These are phyloP conservation scores for Dasyornis broadbenti DNA, from an alignment of 2,113 vertebrate genomes.

Conservation along the genomic window DNA sequence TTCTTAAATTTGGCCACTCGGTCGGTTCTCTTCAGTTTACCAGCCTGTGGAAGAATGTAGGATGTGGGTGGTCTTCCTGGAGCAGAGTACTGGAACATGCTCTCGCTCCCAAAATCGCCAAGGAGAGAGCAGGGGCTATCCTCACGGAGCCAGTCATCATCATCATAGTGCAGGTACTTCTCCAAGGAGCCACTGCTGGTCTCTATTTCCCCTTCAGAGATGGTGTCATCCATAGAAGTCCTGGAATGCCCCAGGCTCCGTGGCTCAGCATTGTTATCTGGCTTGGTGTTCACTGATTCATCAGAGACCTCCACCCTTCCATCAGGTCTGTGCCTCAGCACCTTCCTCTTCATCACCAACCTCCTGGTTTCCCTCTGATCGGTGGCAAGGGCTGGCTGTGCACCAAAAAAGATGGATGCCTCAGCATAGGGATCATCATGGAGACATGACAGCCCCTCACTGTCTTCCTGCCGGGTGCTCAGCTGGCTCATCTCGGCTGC, in stretches of 20 bases:
- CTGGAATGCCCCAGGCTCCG: neutral
- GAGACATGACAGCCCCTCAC: neutral
- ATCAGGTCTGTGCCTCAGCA: slow-evolving; percentile 60
- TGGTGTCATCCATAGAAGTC: neutral
- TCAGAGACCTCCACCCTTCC: slow-evolving; percentile 58
- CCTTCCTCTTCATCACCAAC: slow-evolving; percentile 72
- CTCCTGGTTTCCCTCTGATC: neutral
- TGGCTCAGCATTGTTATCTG: neutral
- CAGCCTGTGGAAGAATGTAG: slow-evolving; percentile 4
- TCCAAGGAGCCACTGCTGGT: neutral
- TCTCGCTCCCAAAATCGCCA: neutral
- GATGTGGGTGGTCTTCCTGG: neutral
- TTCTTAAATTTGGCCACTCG: slow-evolving; percentile 52
- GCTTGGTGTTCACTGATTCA: slow-evolving; percentile 3
- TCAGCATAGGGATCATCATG: slow-evolving; percentile 5
- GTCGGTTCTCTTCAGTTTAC: slow-evolving; percentile 29
- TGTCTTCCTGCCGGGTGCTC: neutral
- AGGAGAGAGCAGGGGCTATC: neutral
- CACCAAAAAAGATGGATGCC: neutral
- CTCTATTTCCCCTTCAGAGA: neutral
- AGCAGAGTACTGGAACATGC: neutral
- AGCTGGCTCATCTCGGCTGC: neutral
- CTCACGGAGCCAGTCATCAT: neutral
- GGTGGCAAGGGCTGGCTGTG: neutral
- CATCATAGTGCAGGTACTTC: neutral